Percentiles rank a stretch among this genome's conserved stretches.
phyloP scores from a whole-genome alignment of 2,113 vertebrate genomes.

The Jacana jacana region DNA sequence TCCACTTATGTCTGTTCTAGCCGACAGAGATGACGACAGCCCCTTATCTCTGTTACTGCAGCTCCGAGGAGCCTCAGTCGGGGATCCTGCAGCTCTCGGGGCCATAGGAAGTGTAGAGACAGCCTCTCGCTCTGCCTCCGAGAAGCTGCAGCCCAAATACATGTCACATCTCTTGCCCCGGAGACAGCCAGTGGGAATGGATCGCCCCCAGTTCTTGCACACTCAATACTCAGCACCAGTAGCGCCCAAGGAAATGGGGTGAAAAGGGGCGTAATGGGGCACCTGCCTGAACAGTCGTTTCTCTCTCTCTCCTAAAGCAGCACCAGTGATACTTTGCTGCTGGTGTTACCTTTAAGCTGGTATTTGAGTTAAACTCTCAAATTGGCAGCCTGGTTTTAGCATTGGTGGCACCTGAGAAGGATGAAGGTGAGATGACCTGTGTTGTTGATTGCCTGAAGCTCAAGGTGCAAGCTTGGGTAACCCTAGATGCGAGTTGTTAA shows the following conservation, averaged over 20 bases:
- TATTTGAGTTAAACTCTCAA: background rate
- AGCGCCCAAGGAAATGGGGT: background rate
- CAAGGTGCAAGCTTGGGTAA: background rate
- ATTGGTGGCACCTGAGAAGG: background rate
- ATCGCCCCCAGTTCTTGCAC: fast-evolving
- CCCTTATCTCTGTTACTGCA: background rate
- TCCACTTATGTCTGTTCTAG: background rate
- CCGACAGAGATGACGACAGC: background rate
- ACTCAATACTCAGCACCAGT: fast-evolving
- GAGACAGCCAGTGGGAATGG: background rate
- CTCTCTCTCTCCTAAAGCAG: background rate
- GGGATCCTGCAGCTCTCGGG: background rate
- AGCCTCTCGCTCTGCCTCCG: background rate
- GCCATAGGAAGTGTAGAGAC: background rate
- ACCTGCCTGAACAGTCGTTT: background rate
- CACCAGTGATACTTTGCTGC: background rate
- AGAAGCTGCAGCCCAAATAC: background rate
- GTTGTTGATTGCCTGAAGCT: background rate
- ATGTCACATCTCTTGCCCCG: fast-evolving
- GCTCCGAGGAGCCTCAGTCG: background rate
- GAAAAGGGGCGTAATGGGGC: background rate
- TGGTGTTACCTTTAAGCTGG: background rate
- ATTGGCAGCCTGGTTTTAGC: background rate
- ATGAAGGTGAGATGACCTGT: background rate
- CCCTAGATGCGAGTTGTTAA: background rate